These are phyloP conservation scores for Andrena flavipes DNA, from an alignment of 2,888 invertebrate genomes.

Conservation along the genomic window DNA sequence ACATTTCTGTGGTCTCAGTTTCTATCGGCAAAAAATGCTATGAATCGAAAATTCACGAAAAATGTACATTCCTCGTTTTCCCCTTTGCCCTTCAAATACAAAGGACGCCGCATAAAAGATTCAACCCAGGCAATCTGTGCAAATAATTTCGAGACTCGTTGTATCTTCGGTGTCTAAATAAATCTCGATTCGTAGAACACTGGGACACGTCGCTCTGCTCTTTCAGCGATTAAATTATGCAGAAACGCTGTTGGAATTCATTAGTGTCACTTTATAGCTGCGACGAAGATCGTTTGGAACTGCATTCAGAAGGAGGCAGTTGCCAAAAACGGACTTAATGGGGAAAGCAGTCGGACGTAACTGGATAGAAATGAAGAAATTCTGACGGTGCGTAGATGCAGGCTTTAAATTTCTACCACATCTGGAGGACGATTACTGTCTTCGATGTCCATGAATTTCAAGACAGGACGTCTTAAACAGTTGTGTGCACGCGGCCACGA, in stretches of 20 bases:
- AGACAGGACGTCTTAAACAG: constrained; percentile 27
- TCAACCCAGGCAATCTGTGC: neutral
- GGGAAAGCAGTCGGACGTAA: neutral
- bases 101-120: neutral
- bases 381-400: neutral
- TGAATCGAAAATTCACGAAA: too few relatives aligned
- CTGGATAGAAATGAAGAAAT: neutral
- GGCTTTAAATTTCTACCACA: neutral
- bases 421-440: constrained; percentile 24
- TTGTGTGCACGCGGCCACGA: constrained; percentile 23
- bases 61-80: too few relatives aligned
- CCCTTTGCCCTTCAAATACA: too few relatives aligned
- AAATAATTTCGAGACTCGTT: neutral
- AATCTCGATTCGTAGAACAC: neutral
- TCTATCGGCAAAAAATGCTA: too few relatives aligned
- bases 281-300: neutral
- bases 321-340: neutral
- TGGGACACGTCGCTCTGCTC: neutral
- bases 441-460: constrained; percentile 20
- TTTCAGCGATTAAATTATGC: neutral
- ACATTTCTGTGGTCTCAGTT: too few relatives aligned
- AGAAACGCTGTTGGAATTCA: neutral
- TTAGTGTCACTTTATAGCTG: neutral
- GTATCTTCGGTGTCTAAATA: neutral
- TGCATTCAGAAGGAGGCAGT: neutral